Evolutionary conservation across 2,113 vertebrate genomes (phyloP), one percentile per base, ranked within the genome.

Genomic region (Rhinopomastus cyanomelas): DNA sequence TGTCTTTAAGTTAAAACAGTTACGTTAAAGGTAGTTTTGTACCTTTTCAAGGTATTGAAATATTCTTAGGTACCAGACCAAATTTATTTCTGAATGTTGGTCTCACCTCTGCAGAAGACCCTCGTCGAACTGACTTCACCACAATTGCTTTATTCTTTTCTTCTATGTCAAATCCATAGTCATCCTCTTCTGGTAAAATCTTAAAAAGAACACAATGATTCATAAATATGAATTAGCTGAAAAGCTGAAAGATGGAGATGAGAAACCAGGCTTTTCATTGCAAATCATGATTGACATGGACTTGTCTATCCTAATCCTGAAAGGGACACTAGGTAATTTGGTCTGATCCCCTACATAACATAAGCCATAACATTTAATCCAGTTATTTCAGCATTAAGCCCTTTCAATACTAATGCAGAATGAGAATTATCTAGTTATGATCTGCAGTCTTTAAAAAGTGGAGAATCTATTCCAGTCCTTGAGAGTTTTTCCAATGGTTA

Each of bases 161-260:
- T 95, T 99, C 99, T 3, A 99, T 98, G 87, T 99, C 98, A 71
- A 99, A 99, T 83, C 99, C 99, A 0, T 99, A 99, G 96, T 98
- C 98, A 11, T 99, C 98, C 88, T 99, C 99, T 97, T 98, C 98
- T 1, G 99, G 99, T 79, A 98, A 97, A 95, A 99, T 98, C 99
- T 99, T 89, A 12, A 77, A 84, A 56, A 88, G 15, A 84, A 18
- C n/a, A 90, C 39, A 48, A 64, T 9, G 15, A 20, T 59, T 52
- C 60, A 37, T 15, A 37, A 64, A 32, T 19, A 60, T 0, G 2
- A 23, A 3, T 29, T 23, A 17, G 26, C 55, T 65, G 37, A 81
- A 94, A 78, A 72, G 60, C 18, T 69, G 22, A 73, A 72, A 26
- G 49, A 23, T 22, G 27, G 23, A 77, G 64, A 62, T 60, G 22